These are phyloP conservation scores for Folsomia manolachei DNA, from an alignment of 2,888 invertebrate species.

Conservation along the genomic window DNA sequence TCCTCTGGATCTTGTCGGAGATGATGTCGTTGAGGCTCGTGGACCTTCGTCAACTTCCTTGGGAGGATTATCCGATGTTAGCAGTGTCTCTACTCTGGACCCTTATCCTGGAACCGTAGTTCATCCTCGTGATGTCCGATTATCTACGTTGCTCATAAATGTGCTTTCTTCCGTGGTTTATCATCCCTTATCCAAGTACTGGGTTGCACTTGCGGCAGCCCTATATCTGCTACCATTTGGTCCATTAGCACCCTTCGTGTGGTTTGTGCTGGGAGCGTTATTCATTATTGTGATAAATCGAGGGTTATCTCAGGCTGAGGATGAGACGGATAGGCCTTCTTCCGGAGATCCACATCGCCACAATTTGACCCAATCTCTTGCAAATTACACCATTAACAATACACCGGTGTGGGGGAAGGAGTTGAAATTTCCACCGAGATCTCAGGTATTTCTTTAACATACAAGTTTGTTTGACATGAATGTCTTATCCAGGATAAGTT, in stretches of 20 bases:
- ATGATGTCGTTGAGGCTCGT: neutral
- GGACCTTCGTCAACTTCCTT: neutral
- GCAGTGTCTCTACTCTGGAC: neutral
- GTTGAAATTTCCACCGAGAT: slow-evolving; percentile 14
- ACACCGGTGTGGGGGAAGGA: neutral
- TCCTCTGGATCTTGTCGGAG: slow-evolving; percentile 10
- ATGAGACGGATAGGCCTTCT: neutral
- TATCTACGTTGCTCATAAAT: neutral
- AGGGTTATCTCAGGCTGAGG: slow-evolving; percentile 9
- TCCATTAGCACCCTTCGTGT: slow-evolving; percentile 8
- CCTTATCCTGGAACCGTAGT: neutral
- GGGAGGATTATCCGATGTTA: neutral
- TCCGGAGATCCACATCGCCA: neutral
- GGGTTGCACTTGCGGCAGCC: neutral
- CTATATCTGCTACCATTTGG: neutral
- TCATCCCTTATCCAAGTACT: slow-evolving; percentile 16
- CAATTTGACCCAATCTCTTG: neutral
- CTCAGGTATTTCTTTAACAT: slow-evolving; percentile 23
- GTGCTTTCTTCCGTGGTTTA: neutral
- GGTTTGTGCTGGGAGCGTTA: slow-evolving; percentile 19
- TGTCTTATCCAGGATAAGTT: slow-evolving; percentile 12
- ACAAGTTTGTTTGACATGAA: slow-evolving; percentile 7
- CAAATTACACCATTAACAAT: too few species aligned
- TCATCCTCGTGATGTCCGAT: neutral
- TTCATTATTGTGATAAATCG: slow-evolving; percentile 13